Evolutionary conservation across 1,140 invertebrate genomes (phyloP).

Genomic region (Drosophila persimilis): DNA sequence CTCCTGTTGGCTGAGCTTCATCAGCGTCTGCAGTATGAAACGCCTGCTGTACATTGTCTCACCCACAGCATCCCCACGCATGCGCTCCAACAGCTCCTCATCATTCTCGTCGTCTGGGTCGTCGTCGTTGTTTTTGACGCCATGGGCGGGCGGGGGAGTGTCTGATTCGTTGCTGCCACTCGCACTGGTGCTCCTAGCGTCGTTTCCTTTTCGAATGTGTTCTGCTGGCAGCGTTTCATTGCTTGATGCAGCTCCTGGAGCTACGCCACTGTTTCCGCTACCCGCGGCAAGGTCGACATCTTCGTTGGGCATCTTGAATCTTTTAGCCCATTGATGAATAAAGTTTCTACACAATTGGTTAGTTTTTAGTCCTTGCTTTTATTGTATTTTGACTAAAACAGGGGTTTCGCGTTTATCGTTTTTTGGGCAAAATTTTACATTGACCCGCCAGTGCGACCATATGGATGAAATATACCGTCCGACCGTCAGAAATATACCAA

Average conservation of each 20-base stretch:
- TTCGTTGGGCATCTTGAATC: slow-evolving; percentile 33
- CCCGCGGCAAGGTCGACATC: slow-evolving; percentile 21
- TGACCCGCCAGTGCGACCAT: too few species aligned
- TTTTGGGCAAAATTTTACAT: too few species aligned
- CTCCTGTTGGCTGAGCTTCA: slow-evolving; percentile 83
- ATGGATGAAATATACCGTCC: too few species aligned
- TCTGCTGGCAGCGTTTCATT: slow-evolving; percentile 14
- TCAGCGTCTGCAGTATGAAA: slow-evolving; percentile 88
- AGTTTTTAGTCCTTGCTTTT: too few species aligned
- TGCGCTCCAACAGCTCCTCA: slow-evolving; percentile 79
- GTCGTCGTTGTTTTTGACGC: slow-evolving; percentile 37
- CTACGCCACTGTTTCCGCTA: neutral
- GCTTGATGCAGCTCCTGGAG: slow-evolving; percentile 2
- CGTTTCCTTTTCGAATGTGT: slow-evolving; percentile 3
- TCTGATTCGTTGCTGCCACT: slow-evolving; percentile 36
- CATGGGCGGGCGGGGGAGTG: slow-evolving; percentile 46
- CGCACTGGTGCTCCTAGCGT: slow-evolving; percentile 10
- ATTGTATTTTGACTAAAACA: too few species aligned
- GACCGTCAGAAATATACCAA: too few species aligned
- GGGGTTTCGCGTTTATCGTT: too few species aligned
- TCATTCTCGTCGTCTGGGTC: slow-evolving; percentile 43
- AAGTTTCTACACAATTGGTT: too few species aligned
- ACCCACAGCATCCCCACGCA: slow-evolving; percentile 89
- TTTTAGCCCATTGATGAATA: too few species aligned
- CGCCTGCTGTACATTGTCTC: slow-evolving; percentile 89